These are phyloP conservation scores for Aphrocallistes beatrix DNA, from an alignment of 37 sponge, comb jelly and placozoan species.

Conservation along the genomic window DNA sequence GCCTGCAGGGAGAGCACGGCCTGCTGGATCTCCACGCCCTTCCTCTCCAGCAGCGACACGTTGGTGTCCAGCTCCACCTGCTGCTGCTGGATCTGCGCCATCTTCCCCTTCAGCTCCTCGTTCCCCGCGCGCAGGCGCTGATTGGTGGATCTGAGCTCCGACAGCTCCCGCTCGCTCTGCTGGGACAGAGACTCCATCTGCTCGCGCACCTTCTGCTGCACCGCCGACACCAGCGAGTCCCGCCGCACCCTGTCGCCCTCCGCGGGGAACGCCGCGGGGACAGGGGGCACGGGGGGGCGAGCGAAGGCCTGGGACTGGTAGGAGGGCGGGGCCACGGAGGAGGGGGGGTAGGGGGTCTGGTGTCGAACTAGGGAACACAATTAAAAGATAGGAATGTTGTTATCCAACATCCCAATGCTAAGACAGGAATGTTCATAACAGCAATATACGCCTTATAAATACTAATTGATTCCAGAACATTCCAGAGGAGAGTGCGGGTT, in stretches of 20 bases:
- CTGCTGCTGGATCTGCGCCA: background rate
- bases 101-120: background rate
- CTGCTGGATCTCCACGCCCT: conserved; percentile 52
- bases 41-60: conserved; percentile 45
- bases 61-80: conserved; percentile 51
- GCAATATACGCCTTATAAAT: no score
- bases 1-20: conserved; percentile 56
- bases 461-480: no score
- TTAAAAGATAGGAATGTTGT: no score
- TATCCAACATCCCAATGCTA: no score
- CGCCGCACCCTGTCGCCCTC: conserved; percentile 23
- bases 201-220: conserved; percentile 66
- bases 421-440: no score
- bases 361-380: background rate
- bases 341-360: conserved; percentile 21
- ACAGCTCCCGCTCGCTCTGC: conserved; percentile 29
- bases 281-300: background rate
- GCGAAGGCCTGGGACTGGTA: background rate
- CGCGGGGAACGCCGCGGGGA: background rate
- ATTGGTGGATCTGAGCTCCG: background rate
- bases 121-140: background rate
- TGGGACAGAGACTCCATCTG: conserved; percentile 52
- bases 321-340: background rate
- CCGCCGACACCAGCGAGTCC: conserved; percentile 57
- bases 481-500: no score